Conservation (phyloP, 2,888 invertebrate genomes). For the Drosophila aldrichi region DNA sequence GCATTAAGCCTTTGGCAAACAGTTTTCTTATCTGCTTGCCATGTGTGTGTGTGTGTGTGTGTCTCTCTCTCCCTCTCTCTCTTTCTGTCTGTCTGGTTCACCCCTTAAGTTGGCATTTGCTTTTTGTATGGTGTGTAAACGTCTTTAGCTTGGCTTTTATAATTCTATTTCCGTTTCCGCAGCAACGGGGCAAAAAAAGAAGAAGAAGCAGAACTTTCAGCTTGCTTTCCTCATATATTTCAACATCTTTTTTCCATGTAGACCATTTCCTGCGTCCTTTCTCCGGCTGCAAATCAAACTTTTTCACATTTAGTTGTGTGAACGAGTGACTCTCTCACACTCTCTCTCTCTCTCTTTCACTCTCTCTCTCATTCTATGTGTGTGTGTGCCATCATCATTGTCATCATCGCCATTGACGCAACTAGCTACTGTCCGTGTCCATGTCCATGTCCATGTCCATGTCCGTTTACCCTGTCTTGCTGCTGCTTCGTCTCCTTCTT, state of each 20-base stretch:
- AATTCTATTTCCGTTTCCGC: constrained; percentile 83
- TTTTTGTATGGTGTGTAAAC: constrained; percentile 69
- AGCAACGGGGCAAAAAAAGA: constrained; percentile 36
- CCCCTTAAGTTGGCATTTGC: constrained; percentile 37
- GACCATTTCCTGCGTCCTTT: constrained; percentile 53
- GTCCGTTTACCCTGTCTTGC: constrained; percentile 5
- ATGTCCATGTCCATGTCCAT: constrained; percentile 13
- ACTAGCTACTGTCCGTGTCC: constrained; percentile 37
- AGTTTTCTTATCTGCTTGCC: constrained; percentile 67
- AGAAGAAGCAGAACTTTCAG: constrained; percentile 19
- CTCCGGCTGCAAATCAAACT: constrained; percentile 64
- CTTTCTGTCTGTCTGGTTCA: background rate
- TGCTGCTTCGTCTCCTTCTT: constrained; percentile 8
- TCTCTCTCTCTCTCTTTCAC: background rate
- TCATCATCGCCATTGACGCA: constrained; percentile 60
- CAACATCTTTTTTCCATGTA: constrained; percentile 64
- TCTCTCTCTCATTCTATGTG: background rate
- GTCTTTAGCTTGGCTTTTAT: constrained; percentile 80
- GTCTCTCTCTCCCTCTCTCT: background rate
- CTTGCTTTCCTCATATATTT: constrained; percentile 53
- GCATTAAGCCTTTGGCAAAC: constrained; percentile 70
- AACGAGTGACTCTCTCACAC: background rate
- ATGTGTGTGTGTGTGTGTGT: constrained; percentile 32
- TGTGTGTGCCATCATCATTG: constrained; percentile 61
- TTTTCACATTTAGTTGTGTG: constrained; percentile 53